Percentiles rank a stretch among this genome's conserved stretches.
Evolutionary conservation across 2,113 vertebrate species (phyloP).

Genomic region (Vidua macroura): DNA sequence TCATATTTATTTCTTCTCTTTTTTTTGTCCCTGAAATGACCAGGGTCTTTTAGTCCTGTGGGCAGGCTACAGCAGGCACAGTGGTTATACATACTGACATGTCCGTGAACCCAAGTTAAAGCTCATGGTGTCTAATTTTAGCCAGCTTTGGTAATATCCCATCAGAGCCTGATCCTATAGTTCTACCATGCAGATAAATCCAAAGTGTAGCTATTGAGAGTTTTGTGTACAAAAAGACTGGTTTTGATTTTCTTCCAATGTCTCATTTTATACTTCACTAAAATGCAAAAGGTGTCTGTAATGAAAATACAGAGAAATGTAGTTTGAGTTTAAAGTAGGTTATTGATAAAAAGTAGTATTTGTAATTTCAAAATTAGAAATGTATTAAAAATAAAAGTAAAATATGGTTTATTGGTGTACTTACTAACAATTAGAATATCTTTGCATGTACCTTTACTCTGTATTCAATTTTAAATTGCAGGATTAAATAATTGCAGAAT

Average conservation of each 20-base stretch:
- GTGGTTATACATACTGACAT: neutral
- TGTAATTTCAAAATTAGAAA: neutral
- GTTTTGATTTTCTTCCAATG: neutral
- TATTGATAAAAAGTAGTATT: neutral
- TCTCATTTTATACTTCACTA: neutral
- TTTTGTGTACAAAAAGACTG: neutral
- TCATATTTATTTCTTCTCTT: neutral
- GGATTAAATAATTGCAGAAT: neutral
- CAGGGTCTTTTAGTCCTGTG: neutral
- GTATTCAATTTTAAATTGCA: neutral
- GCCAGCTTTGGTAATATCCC: slow-evolving; percentile 11
- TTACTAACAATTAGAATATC: neutral
- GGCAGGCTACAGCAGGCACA: neutral
- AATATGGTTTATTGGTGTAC: neutral
- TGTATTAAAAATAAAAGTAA: neutral
- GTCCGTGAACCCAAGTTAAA: slow-evolving; percentile 38
- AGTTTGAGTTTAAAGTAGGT: neutral
- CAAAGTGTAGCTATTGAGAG: neutral
- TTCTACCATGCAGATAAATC: neutral
- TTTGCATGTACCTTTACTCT: neutral
- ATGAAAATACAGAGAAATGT: neutral
- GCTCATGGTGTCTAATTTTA: slow-evolving; percentile 43
- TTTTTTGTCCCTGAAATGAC: neutral
- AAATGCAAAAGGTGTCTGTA: neutral
- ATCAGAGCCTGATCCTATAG: neutral